Conservation (phyloP, 2,113 vertebrate species). For the Cathartes aura region DNA sequence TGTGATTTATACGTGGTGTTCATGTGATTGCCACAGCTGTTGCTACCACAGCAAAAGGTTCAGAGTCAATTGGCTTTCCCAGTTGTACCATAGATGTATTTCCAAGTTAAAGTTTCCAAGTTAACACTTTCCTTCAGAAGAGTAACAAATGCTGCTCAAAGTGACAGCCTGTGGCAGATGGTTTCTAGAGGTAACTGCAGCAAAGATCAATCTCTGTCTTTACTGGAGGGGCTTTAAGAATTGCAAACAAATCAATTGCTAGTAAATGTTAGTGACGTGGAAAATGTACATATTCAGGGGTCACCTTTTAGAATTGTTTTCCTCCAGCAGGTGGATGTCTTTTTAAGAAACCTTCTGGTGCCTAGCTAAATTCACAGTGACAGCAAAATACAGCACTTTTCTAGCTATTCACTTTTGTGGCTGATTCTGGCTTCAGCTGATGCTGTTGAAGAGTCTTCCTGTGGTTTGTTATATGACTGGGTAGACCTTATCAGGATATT, state of each 20-base stretch:
- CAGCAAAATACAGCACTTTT: not conserved
- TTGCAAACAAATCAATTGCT: conserved; percentile 31
- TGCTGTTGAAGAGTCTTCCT: not conserved
- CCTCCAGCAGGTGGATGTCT: not conserved
- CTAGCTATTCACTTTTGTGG: not conserved
- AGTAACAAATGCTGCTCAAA: not conserved
- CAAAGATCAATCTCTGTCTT: conserved; percentile 8
- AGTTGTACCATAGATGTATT: not conserved
- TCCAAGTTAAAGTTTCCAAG: not conserved
- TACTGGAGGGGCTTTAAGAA: not conserved
- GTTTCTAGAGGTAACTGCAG: not conserved
- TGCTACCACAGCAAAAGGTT: not conserved
- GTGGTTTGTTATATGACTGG: not conserved
- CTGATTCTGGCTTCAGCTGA: not conserved
- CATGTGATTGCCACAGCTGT: not conserved
- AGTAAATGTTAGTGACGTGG: not conserved
- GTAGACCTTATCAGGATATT: not conserved
- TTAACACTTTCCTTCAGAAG: not conserved
- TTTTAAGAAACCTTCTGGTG: not conserved
- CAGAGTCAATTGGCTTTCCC: not conserved
- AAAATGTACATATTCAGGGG: not conserved
- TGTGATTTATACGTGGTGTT: not conserved
- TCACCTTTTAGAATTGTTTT: not conserved
- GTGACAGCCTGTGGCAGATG: not conserved
- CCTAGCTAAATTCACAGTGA: not conserved